These are phyloP conservation scores for Stomatorhinus ivindoensis DNA, from an alignment of 2,113 vertebrate genomes.

Conservation along the genomic window DNA sequence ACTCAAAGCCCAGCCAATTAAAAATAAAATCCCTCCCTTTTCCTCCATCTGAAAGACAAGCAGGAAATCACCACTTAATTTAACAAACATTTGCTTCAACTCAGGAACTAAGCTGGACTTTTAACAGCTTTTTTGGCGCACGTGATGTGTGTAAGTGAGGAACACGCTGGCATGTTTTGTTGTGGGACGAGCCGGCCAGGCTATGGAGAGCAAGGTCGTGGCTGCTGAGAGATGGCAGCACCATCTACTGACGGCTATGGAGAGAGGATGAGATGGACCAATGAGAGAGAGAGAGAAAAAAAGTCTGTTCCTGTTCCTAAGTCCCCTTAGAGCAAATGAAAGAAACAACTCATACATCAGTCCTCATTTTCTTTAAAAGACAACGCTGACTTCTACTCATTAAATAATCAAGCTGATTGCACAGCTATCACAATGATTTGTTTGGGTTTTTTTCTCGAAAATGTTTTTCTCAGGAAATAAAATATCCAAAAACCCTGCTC, in stretches of 20 bases:
- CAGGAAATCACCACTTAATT: slow-evolving; percentile 87
- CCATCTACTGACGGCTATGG: slow-evolving; percentile 60
- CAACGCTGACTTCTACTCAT: slow-evolving; percentile 57
- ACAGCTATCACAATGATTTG: slow-evolving; percentile 62
- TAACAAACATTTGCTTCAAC: slow-evolving; percentile 77
- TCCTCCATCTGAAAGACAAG: slow-evolving; percentile 36
- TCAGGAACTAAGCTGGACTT: slow-evolving; percentile 61
- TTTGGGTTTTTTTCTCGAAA: slow-evolving; percentile 44
- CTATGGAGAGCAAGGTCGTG: neutral
- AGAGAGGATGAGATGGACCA: slow-evolving; percentile 2
- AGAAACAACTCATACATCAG: slow-evolving; percentile 53
- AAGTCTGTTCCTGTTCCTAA: neutral
- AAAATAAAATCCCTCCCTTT: slow-evolving; percentile 27
- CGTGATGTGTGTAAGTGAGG: slow-evolving; percentile 33
- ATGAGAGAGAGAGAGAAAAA: neutral
- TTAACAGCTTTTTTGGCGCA: slow-evolving; percentile 37
- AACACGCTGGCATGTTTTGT: slow-evolving; percentile 18
- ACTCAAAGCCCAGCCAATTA: slow-evolving; percentile 49
- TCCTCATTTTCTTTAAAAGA: slow-evolving; percentile 58
- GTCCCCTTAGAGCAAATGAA: slow-evolving; percentile 27
- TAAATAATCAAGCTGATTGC: slow-evolving; percentile 69
- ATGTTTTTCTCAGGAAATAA: slow-evolving; percentile 72
- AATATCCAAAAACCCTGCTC: slow-evolving; percentile 61
- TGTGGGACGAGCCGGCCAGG: slow-evolving; percentile 21
- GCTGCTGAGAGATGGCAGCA: slow-evolving; percentile 53